Percentiles rank a stretch among this genome's conserved stretches.
Evolutionary conservation across 2,797 vertebrate species (phyloP).

Genomic region (Amphiprion clarkii): DNA sequence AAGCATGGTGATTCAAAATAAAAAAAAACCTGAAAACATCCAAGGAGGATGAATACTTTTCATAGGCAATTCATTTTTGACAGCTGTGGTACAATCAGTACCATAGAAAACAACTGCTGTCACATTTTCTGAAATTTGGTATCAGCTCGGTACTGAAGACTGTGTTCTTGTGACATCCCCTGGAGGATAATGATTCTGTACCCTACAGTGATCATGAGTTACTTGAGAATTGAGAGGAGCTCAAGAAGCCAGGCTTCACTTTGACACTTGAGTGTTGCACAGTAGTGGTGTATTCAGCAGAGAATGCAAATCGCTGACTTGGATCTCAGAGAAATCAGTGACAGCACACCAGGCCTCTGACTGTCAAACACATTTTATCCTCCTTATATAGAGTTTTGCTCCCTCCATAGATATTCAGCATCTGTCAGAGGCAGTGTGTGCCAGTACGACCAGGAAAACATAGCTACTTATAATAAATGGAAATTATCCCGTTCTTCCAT

Average conservation of each 20-base stretch:
- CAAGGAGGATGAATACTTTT: too few species aligned
- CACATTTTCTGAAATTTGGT: too few species aligned
- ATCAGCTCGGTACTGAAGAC: too few species aligned
- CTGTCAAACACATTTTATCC: slow-evolving; percentile 8
- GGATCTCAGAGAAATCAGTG: not conserved
- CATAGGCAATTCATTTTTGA: too few species aligned
- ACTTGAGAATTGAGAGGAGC: not conserved
- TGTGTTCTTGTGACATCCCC: too few species aligned
- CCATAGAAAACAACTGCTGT: too few species aligned
- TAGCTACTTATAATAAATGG: not conserved
- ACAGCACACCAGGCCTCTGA: not conserved
- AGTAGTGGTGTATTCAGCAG: not conserved
- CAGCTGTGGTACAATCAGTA: too few species aligned
- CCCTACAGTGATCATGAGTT: not conserved
- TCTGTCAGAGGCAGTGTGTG: slow-evolving; percentile 2
- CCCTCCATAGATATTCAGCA: not conserved
- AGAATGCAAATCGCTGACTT: not conserved
- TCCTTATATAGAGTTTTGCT: not conserved
- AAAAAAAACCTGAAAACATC: too few species aligned
- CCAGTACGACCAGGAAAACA: not conserved
- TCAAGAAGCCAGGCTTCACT: not conserved
- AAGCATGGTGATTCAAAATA: too few species aligned
- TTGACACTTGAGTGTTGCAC: not conserved
- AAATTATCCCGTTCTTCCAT: slow-evolving; percentile 5
- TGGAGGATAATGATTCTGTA: too few species aligned